Percentiles rank a stretch among this genome's conserved stretches.
phyloP scores from a whole-genome alignment of 23 tunicate species.

The Phallusia fumigata region DNA sequence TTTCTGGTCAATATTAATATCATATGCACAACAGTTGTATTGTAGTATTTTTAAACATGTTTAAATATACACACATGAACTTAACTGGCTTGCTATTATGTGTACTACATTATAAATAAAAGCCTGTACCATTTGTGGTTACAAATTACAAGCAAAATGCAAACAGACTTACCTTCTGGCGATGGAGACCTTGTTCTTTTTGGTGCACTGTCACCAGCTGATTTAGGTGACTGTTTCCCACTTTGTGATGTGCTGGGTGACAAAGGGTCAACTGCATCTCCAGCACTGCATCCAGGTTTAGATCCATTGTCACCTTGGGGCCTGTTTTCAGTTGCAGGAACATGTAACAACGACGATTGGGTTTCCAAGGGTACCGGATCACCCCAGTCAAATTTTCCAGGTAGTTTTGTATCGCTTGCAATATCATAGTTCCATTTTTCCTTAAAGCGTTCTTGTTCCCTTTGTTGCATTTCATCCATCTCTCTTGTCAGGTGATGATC shows the following conservation, averaged over 20 bases:
- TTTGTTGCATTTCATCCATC: constrained; percentile 34
- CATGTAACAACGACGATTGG: constrained; percentile 15
- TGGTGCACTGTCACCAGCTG: not conserved
- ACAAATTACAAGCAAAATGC: no score
- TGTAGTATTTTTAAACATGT: no score
- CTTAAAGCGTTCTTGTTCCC: constrained; percentile 25
- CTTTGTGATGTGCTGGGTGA: not conserved
- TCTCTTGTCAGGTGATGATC: constrained; percentile 37
- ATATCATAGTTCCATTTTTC: constrained; percentile 69
- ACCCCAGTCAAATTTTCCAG: constrained; percentile 66
- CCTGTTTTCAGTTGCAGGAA: constrained; percentile 15
- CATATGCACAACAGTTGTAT: no score
- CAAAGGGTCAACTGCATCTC: not conserved
- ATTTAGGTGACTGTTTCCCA: not conserved
- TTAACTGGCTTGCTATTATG: no score
- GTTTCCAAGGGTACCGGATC: constrained; percentile 12
- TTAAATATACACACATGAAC: no score
- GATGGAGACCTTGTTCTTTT: not conserved
- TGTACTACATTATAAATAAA: no score
- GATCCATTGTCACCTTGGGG: not conserved
- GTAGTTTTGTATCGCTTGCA: constrained; percentile 30
- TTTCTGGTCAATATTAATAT: no score
- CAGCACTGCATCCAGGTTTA: not conserved
- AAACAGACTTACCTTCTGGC: not conserved
- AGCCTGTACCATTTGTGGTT: no score